Conservation (phyloP, 2,888 invertebrate genomes). For the Apeira syringaria region DNA sequence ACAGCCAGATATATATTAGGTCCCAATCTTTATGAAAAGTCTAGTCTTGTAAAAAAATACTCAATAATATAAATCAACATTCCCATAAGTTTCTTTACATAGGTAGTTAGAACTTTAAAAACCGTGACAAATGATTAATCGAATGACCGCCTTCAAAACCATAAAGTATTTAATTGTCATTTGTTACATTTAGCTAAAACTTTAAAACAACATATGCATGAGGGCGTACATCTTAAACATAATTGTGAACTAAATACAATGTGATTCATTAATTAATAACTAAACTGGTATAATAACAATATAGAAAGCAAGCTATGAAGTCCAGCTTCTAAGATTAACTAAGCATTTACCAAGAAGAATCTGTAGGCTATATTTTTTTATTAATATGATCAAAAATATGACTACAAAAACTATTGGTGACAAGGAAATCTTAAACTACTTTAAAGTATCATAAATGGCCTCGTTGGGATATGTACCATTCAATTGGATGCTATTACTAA, state of each 20-base stretch:
- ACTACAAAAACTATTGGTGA: conserved; percentile 45
- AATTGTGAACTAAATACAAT: conserved; percentile 11
- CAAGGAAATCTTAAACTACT: conserved; percentile 47
- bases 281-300: conserved; percentile 14
- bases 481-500: conserved; percentile 80
- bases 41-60: too few species aligned
- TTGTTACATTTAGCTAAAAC: too few species aligned
- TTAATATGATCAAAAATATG: conserved; percentile 46
- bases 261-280: conserved; percentile 11
- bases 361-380: conserved; percentile 46
- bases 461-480: conserved; percentile 82
- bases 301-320: conserved; percentile 22
- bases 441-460: conserved; percentile 81
- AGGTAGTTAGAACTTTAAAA: too few species aligned
- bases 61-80: too few species aligned
- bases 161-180: too few species aligned
- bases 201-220: too few species aligned
- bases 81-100: too few species aligned
- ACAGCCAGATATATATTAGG: too few species aligned
- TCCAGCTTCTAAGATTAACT: conserved; percentile 30
- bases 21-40: too few species aligned
- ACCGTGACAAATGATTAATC: too few species aligned
- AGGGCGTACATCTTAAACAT: too few species aligned
- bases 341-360: conserved; percentile 33
- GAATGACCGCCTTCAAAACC: too few species aligned